Conservation (phyloP, 2,888 invertebrate species). For the Pseudococcus jackbeardsleyi region DNA sequence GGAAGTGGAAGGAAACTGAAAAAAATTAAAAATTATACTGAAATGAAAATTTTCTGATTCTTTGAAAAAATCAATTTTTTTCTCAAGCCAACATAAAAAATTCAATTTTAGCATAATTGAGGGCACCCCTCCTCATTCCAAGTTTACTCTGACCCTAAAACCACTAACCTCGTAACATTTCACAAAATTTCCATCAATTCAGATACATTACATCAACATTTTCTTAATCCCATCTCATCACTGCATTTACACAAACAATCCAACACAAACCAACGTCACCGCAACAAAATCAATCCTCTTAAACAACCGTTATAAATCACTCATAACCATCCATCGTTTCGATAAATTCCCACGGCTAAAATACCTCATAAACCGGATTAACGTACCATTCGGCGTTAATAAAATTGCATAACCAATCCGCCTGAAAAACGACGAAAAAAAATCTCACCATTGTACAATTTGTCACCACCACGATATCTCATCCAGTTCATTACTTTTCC, state of each 20-base stretch:
- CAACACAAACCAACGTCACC: background rate
- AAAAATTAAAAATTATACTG: too few relatives aligned
- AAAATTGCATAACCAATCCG: conserved; percentile 23
- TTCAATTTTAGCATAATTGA: too few relatives aligned
- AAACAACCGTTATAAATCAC: background rate
- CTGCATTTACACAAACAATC: background rate
- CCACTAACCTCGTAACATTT: too few relatives aligned
- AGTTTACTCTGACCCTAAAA: too few relatives aligned
- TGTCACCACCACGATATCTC: background rate
- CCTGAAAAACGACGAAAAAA: conserved; percentile 12
- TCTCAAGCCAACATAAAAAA: too few relatives aligned
- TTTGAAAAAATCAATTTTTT: too few relatives aligned
- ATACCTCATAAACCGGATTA: conserved; percentile 7
- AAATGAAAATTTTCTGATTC: too few relatives aligned
- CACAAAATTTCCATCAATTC: background rate
- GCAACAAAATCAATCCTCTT: background rate
- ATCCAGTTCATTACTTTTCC: background rate
- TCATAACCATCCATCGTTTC: background rate
- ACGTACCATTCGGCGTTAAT: background rate
- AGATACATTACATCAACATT: background rate
- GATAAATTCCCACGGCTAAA: background rate
- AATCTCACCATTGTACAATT: background rate
- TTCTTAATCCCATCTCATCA: background rate
- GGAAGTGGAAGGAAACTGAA: too few relatives aligned
- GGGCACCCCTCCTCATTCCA: too few relatives aligned